A percentile compares a stretch with the other conserved stretches of the same genome.
phyloP scores from a whole-genome alignment of 2,888 invertebrate species.

The Itoplectis maculator region DNA sequence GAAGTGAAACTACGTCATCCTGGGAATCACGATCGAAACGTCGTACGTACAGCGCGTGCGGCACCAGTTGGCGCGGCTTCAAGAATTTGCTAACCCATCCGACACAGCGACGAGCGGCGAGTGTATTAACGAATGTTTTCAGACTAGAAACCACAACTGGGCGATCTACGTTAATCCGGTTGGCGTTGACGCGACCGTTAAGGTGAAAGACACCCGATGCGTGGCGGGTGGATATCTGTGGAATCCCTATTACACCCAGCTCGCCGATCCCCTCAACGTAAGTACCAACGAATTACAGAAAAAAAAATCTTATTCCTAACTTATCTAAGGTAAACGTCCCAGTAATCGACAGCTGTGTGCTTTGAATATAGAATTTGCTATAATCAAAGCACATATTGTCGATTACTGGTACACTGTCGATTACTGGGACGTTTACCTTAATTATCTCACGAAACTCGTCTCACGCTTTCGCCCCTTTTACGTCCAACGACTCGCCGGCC shows the following conservation, averaged over 20 bases:
- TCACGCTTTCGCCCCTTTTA: not conserved
- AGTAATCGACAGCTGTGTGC: too few species aligned
- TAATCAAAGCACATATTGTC: too few species aligned
- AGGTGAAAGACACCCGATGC: constrained; percentile 92
- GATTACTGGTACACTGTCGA: too few species aligned
- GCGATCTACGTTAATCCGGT: constrained; percentile 96
- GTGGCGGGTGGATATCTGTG: constrained; percentile 96
- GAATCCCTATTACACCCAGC: constrained; percentile 96
- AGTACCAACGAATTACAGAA: constrained; percentile 76
- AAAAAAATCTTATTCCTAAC: too few species aligned
- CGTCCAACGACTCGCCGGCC: not conserved
- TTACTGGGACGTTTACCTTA: too few species aligned
- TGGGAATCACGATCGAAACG: constrained; percentile 92
- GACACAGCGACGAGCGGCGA: constrained; percentile 1
- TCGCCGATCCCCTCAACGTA: constrained; percentile 95
- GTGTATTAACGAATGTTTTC: constrained; percentile 73
- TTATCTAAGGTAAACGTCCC: too few species aligned
- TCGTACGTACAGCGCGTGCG: constrained; percentile 86
- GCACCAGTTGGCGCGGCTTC: constrained; percentile 42
- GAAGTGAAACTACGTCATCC: constrained; percentile 96
- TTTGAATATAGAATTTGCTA: too few species aligned
- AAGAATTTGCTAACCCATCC: constrained; percentile 55
- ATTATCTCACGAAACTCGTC: too few species aligned
- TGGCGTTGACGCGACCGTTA: constrained; percentile 95
- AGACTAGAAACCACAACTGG: constrained; percentile 95